Conservation (phyloP, 2,888 invertebrate genomes). For the Noctua janthina region DNA sequence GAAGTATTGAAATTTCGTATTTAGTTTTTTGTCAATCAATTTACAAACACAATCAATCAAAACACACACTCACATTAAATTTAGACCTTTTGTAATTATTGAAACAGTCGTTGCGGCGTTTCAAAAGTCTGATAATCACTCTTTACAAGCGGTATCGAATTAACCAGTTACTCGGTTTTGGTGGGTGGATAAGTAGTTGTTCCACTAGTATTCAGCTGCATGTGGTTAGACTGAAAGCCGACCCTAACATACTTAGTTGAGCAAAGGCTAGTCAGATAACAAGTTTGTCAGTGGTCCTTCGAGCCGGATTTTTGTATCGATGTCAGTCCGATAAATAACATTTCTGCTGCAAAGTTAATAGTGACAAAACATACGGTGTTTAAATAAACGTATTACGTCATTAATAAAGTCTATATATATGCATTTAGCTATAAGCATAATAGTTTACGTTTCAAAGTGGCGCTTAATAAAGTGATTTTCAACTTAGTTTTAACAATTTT, state of each 20-base stretch:
- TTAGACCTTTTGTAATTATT: not conserved
- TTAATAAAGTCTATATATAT: not conserved
- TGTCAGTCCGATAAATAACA: not conserved
- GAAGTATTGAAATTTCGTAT: not conserved
- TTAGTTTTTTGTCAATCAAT: not conserved
- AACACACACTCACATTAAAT: not conserved
- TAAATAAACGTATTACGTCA: not conserved
- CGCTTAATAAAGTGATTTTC: not conserved
- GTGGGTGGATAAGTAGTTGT: no score
- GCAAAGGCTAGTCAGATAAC: not conserved
- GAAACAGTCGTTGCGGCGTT: not conserved
- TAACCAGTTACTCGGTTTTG: not conserved
- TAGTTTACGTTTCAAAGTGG: not conserved
- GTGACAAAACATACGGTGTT: no score
- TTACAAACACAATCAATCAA: no score
- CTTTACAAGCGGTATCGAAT: not conserved
- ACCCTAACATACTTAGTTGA: not conserved
- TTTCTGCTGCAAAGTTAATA: not conserved
- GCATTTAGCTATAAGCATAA: not conserved
- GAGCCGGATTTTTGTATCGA: not conserved
- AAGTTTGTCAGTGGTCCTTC: not conserved
- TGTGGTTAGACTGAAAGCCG: not conserved
- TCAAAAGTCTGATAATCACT: not conserved
- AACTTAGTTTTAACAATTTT: not conserved
- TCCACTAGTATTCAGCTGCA: not conserved